A percentile compares a stretch with the other conserved stretches of the same genome.
Conservation (phyloP, 2,888 invertebrate species). For the Caenorhabditis virilis region DNA sequence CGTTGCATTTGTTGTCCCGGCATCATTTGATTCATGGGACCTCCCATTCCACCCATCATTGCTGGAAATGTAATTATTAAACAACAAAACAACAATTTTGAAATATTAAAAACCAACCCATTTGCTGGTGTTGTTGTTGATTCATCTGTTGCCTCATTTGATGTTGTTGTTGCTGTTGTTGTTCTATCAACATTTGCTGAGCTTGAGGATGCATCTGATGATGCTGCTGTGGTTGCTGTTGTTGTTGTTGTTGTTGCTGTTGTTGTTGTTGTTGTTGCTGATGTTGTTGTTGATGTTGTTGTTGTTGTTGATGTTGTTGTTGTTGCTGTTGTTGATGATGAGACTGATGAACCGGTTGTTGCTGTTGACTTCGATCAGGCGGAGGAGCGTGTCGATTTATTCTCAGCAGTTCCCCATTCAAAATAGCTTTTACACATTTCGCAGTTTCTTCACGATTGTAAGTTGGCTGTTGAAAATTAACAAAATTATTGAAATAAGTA, state of each 20-base stretch:
- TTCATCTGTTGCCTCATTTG: conserved; percentile 23
- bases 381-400: conserved; percentile 9
- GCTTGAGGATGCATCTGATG: too few species aligned
- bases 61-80: too few species aligned
- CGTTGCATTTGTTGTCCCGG: too few species aligned
- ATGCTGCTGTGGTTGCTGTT: too few species aligned
- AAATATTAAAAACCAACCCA: too few species aligned
- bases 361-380: conserved; percentile 4
- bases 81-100: too few species aligned
- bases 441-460: conserved; percentile 44
- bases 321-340: conserved; percentile 2
- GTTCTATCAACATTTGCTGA: conserved; percentile 18
- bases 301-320: neutral
- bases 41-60: too few species aligned
- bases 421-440: conserved; percentile 48
- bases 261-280: conserved; percentile 11
- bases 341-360: neutral
- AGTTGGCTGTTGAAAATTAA: too few species aligned
- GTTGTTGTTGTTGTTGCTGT: too few species aligned
- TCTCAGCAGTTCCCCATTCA: conserved; percentile 47
- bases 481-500: neutral
- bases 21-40: too few species aligned
- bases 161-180: conserved; percentile 1
- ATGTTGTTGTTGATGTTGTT: conserved; percentile 3
- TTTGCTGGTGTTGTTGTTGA: conserved; percentile 7